Percentiles rank a stretch among this genome's conserved stretches.
phyloP scores from a whole-genome alignment of 2,888 invertebrate genomes.

The Patella depressa region DNA sequence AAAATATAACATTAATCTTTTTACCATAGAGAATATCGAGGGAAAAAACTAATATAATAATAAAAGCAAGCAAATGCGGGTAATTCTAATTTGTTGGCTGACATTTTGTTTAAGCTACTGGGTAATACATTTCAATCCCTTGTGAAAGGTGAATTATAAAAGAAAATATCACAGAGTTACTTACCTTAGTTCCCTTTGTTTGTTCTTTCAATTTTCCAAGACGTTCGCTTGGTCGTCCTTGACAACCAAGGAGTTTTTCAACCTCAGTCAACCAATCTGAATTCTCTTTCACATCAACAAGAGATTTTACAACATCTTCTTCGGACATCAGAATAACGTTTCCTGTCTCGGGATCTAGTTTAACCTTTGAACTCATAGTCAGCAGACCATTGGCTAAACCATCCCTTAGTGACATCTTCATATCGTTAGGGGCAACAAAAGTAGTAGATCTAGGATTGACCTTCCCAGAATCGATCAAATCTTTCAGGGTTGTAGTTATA shows the following conservation, averaged over 20 bases:
- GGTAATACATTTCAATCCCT: no score
- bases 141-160: no score
- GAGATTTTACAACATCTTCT: slow-evolving; percentile 60
- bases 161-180: slow-evolving; percentile 8
- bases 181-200: slow-evolving; percentile 50
- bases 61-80: neutral
- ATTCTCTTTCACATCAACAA: slow-evolving; percentile 62
- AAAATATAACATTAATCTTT: neutral
- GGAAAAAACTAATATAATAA: neutral
- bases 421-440: slow-evolving; percentile 71
- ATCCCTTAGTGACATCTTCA: slow-evolving; percentile 74
- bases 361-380: slow-evolving; percentile 78
- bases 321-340: slow-evolving; percentile 57
- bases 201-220: slow-evolving; percentile 50
- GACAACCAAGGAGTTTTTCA: slow-evolving; percentile 56
- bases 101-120: no score
- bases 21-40: neutral
- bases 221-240: slow-evolving; percentile 53
- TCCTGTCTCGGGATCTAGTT: slow-evolving; percentile 68
- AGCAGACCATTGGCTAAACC: slow-evolving; percentile 81
- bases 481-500: slow-evolving; percentile 56
- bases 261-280: slow-evolving; percentile 64
- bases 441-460: slow-evolving; percentile 58
- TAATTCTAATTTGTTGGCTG: no score
- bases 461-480: slow-evolving; percentile 60